Evolutionary conservation across 2,888 invertebrate species (phyloP).

Genomic region (Protodeltote pygarga): DNA sequence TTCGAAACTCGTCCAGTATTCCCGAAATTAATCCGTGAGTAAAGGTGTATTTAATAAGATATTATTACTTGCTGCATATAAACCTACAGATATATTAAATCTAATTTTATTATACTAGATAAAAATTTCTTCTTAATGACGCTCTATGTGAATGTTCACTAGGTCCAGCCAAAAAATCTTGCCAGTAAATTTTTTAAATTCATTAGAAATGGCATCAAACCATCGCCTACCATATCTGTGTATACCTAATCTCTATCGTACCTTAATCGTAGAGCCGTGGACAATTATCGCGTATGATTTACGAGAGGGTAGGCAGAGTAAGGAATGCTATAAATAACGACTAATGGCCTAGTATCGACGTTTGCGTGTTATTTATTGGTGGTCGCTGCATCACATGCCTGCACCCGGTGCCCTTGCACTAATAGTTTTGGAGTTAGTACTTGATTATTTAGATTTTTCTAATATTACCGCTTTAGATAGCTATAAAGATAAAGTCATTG

Average conservation of each 20-base stretch:
- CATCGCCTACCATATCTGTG: constrained; percentile 9
- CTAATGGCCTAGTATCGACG: constrained; percentile 55
- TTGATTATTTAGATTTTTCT: constrained; percentile 6
- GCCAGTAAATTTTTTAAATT: too few relatives aligned
- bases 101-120: too few relatives aligned
- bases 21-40: too few relatives aligned
- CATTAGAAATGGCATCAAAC: not conserved
- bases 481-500: not conserved
- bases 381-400: constrained; percentile 29
- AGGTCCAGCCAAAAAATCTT: too few relatives aligned
- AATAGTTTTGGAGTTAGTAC: constrained; percentile 24
- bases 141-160: too few relatives aligned
- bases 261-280: constrained; percentile 48
- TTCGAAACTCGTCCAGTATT: too few relatives aligned
- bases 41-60: too few relatives aligned
- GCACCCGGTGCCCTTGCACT: constrained; percentile 44
- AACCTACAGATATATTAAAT: too few relatives aligned
- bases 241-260: constrained; percentile 19
- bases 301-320: constrained; percentile 37
- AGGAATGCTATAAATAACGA: constrained; percentile 61
- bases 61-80: too few relatives aligned
- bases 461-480: not conserved
- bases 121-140: too few relatives aligned
- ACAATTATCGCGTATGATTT: constrained; percentile 62
- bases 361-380: constrained; percentile 49